Percentiles rank a stretch among this genome's conserved stretches.
phyloP scores from a whole-genome alignment of 2,113 vertebrate genomes.

The Menidia beryllina region DNA sequence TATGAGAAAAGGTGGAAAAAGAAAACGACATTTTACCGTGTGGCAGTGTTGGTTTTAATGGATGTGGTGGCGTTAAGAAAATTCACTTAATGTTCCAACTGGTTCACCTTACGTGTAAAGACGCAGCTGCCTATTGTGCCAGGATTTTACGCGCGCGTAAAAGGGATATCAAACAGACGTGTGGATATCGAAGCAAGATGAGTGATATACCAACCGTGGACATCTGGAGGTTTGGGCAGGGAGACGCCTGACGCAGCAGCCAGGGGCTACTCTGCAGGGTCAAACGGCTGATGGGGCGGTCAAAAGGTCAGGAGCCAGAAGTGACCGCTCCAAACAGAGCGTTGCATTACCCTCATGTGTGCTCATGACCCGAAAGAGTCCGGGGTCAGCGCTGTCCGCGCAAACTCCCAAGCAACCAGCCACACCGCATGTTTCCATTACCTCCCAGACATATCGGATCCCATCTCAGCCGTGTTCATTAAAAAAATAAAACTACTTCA shows the following conservation, averaged over 20 bases:
- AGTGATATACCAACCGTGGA: slow-evolving; percentile 12
- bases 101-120: not conserved
- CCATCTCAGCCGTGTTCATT: not conserved
- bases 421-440: slow-evolving; percentile 38
- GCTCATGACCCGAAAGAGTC: slow-evolving; percentile 62
- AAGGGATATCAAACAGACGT: not conserved
- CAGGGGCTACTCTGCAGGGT: slow-evolving; percentile 39
- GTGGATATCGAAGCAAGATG: not conserved
- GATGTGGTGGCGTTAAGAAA: no score
- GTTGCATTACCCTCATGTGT: slow-evolving; percentile 62
- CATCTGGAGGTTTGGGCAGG: slow-evolving; percentile 8
- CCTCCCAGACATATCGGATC: slow-evolving; percentile 13
- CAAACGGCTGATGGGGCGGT: slow-evolving; percentile 69
- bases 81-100: not conserved
- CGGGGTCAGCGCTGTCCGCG: slow-evolving; percentile 59
- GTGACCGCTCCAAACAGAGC: slow-evolving; percentile 59
- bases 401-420: not conserved
- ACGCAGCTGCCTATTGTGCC: not conserved
- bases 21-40: not conserved
- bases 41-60: not conserved
- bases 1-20: not conserved
- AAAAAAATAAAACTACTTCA: no score
- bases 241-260: slow-evolving; percentile 11
- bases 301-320: slow-evolving; percentile 58
- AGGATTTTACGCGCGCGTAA: not conserved